Conservation (phyloP, 2,888 invertebrate species). For the Phragmatobia fuliginosa region DNA sequence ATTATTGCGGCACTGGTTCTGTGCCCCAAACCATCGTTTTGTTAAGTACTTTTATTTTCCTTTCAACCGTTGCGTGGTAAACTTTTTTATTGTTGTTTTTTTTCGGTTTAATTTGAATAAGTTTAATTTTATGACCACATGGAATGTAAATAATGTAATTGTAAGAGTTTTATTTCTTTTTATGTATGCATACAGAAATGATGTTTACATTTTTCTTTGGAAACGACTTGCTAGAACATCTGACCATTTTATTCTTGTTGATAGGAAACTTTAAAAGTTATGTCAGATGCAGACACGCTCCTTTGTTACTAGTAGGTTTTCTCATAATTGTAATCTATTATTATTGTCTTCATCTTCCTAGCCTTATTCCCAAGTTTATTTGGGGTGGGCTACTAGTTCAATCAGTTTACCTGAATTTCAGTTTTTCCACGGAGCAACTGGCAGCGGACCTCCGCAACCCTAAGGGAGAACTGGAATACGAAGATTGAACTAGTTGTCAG, state of each 20-base stretch:
- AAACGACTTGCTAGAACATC: background rate
- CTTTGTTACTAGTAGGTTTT: background rate
- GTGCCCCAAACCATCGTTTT: constrained; percentile 51
- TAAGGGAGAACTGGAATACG: too few relatives aligned
- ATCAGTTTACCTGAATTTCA: too few relatives aligned
- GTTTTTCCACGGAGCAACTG: too few relatives aligned
- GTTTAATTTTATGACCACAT: constrained; percentile 50
- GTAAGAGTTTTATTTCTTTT: constrained; percentile 33
- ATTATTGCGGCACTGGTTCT: constrained; percentile 49
- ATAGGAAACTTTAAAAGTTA: background rate
- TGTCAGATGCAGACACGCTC: background rate
- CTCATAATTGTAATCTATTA: background rate
- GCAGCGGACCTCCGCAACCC: too few relatives aligned
- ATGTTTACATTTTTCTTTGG: background rate
- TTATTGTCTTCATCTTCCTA: too few relatives aligned
- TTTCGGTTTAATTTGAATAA: constrained; percentile 50
- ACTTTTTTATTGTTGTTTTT: constrained; percentile 59
- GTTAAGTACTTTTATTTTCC: constrained; percentile 62
- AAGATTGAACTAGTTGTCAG: too few relatives aligned
- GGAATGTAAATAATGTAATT: constrained; percentile 43
- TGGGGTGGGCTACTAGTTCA: too few relatives aligned
- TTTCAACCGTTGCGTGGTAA: constrained; percentile 58
- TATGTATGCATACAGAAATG: background rate
- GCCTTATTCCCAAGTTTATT: too few relatives aligned
- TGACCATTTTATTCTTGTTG: background rate